Evolutionary conservation across 2,797 vertebrate species (phyloP), one percentile per base, ranked within the genome.

Genomic region (Melanotaenia parkinsoni): DNA sequence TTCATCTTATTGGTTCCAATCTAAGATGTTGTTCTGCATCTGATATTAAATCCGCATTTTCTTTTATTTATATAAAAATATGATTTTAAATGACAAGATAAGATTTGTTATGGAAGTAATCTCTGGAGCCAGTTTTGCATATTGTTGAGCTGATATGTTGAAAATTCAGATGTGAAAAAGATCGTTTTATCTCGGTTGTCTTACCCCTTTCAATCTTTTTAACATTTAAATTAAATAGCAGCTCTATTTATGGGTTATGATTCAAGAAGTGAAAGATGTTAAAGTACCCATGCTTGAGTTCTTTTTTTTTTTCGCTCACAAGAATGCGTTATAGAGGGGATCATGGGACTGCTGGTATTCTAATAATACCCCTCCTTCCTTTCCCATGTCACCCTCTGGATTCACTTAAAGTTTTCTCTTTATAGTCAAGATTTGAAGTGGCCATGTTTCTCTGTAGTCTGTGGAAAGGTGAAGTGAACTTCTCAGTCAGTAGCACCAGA

Each of bases 191-290:
- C 33, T 37, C 2, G 28, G 7, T 56, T 35, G 58, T 45, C 50
- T 53, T 51, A 8, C 58, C 12, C 16, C 14, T 40, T 3, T 32
- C 33, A 24, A 24, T 51, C 30, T 28, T 67, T 35, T 60, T 20
- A 37, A 64, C n/a, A 22, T 16, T 30, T 56, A 16, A 37, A 79
- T 71, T 70, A 35, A 62, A 75, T 65, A 13, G n/a, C 38, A 67
- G 56, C 60, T 10, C 50, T 88, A 73, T 86, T 80, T 60, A 58
- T 84, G 59, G 68, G 47, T 60, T 50, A 53, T 53, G 43, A 67
- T 72, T 79, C 54, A 63, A 58, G 22, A 14, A 57, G 51, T 24
- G 24, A 67, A 67, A 51, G 26, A 66, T 69, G 58, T 47, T 33
- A 40, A 81, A 64, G 33, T 45, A 24, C 45, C 47, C 38, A 67